Conservation (phyloP, 2,888 invertebrate species). For the Thymelicus acteon region DNA sequence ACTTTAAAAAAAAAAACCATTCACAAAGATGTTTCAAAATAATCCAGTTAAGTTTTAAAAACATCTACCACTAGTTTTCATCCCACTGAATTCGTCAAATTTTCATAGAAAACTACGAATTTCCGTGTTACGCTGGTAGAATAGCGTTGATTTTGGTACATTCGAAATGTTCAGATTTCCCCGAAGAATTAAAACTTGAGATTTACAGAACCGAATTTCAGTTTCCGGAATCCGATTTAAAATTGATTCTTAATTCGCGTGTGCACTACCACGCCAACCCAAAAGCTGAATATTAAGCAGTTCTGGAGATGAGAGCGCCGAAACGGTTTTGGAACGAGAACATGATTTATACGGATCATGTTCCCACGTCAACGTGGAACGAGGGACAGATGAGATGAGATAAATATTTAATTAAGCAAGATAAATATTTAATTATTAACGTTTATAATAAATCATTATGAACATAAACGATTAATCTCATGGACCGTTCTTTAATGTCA, state of each 20-base stretch:
- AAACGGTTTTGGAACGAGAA: slow-evolving; percentile 14
- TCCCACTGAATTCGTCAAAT: not conserved
- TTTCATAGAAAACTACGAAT: not conserved
- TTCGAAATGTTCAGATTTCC: slow-evolving; percentile 21
- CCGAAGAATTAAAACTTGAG: slow-evolving; percentile 13
- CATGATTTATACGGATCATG: slow-evolving; percentile 7
- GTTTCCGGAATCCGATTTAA: slow-evolving; percentile 32
- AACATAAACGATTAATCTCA: too few relatives aligned
- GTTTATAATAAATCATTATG: too few relatives aligned
- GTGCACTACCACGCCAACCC: slow-evolving; percentile 23
- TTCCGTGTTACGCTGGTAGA: not conserved
- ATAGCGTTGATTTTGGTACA: not conserved
- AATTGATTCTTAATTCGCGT: slow-evolving; percentile 38
- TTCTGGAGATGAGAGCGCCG: slow-evolving; percentile 13
- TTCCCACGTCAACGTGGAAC: not conserved
- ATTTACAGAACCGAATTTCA: slow-evolving; percentile 25
- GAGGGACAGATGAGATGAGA: not conserved
- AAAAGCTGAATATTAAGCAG: slow-evolving; percentile 29
- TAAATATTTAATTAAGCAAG: not conserved
- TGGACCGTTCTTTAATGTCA: too few relatives aligned
- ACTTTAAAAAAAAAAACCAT: too few relatives aligned
- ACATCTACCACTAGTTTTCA: too few relatives aligned
- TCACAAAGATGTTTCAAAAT: too few relatives aligned
- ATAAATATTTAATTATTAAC: too few relatives aligned
- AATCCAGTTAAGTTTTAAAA: too few relatives aligned